Conservation (phyloP, 2,797 vertebrate species). For the Micropoecilia bifurca region DNA sequence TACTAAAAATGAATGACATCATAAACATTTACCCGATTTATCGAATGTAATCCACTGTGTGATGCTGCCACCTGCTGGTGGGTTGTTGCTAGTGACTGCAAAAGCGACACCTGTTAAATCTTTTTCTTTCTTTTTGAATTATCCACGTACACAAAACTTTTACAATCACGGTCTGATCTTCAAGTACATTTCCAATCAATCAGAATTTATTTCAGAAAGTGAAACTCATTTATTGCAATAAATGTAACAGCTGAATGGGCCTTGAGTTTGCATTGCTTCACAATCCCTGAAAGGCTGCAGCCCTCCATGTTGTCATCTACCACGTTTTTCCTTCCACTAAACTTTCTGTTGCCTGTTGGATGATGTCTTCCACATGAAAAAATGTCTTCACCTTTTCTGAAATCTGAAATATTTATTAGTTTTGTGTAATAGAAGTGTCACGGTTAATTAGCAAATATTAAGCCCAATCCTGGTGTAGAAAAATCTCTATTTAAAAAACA, state of each 20-base stretch:
- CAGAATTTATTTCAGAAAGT: not conserved
- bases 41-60: not conserved
- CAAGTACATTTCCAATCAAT: not conserved
- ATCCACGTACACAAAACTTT: too few species aligned
- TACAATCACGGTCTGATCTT: not conserved
- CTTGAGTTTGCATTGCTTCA: not conserved
- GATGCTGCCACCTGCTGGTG: conserved; percentile 40
- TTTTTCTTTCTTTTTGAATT: not conserved
- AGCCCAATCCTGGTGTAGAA: too few species aligned
- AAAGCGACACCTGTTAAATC: not conserved
- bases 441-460: not conserved
- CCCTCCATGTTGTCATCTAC: not conserved
- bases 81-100: not conserved
- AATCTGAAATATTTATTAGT: not conserved
- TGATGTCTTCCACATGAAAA: not conserved
- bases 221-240: not conserved
- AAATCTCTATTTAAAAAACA: too few species aligned
- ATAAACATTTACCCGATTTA: not conserved
- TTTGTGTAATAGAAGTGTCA: not conserved
- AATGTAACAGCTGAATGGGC: not conserved
- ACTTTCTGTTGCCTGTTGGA: not conserved
- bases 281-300: not conserved
- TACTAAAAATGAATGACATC: not conserved
- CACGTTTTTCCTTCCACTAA: not conserved
- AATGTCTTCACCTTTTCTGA: not conserved